Base-by-base conservation (phyloP, 2,113 vertebrate species). In the Coreoperca whiteheadi region DNA sequence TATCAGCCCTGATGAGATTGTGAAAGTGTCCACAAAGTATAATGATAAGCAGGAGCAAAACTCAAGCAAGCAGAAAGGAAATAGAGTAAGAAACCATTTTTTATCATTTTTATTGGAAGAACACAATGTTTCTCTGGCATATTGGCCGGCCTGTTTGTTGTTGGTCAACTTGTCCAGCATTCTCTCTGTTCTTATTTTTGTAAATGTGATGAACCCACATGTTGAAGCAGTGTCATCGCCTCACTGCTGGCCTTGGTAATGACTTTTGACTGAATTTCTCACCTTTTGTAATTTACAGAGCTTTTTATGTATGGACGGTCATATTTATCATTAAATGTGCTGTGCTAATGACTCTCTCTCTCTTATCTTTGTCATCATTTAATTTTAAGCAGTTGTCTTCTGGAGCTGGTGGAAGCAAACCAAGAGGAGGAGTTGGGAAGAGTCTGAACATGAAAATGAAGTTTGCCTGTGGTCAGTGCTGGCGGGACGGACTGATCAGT, bases 381-480 rank as follows among this genome's bases (percentile, higher is more conserved):
- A 0, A 48, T 64, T 60, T 67, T 1, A 25, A 65, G 2, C 64
- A 88, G 84, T 3, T 57, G 5, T 68, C 85, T 28, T 59, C 30
- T 66, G 91, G 82, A 50, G 63, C 75, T 14, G 60, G 56, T 28
- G 72, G 25, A 14, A 37, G 11, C 60, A 90, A 81, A 81, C 53
- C 43, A 46, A 89, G 25, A 77, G 85, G 75, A 48, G 69, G 34
- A 30, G 74, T n/a, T 4, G 83, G 86, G 41, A 90, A 72, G 64
- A 76, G 9, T 66, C 87, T 90, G 28, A 84, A 93, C 60, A 93
- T 99, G 88, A 96, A 96, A 87, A 97, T 98, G 96, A 98, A 97
- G 95, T 98, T 99, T 77, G 97, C 96, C 48, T 99, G 98, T 59
- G 93, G 95, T 86, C 96, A 96, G 82, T 99, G 98, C 94, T 97